A percentile compares a stretch with the other conserved stretches of the same genome.
Evolutionary conservation across 1,140 invertebrate species (phyloP).

Genomic region (Brachionus calyciflorus): DNA sequence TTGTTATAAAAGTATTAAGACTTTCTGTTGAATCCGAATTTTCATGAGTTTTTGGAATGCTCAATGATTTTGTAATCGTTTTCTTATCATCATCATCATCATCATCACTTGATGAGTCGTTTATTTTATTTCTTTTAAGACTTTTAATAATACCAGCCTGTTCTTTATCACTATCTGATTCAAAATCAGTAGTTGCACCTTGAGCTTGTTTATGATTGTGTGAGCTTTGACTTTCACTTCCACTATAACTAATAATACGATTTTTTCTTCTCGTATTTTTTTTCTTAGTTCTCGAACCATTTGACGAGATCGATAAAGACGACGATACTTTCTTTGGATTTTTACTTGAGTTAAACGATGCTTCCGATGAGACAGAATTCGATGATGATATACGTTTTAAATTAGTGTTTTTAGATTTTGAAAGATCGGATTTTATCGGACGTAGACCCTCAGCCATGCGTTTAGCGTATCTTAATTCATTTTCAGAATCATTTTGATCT

Average conservation of each 20-base stretch:
- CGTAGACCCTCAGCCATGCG: conserved; percentile 22
- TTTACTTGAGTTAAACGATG: not conserved
- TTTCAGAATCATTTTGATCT: not conserved
- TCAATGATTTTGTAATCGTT: not conserved
- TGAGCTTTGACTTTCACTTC: conserved; percentile 12
- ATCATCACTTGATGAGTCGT: not conserved
- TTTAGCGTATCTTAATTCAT: not conserved
- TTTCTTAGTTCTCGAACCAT: not conserved
- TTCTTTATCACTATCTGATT: not conserved
- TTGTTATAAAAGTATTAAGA: conserved; percentile 10
- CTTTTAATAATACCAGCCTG: conserved; percentile 1
- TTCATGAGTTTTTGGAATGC: not conserved
- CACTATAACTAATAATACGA: not conserved
- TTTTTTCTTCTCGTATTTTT: not conserved
- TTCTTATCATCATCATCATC: not conserved
- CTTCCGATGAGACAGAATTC: conserved; percentile 2
- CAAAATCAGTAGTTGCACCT: not conserved
- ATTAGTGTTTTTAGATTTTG: not conserved
- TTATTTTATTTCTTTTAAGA: conserved; percentile 13
- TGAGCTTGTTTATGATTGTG: not conserved
- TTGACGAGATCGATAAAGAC: not conserved
- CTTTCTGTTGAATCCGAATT: conserved; percentile 28
- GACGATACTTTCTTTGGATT: not conserved
- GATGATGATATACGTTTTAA: conserved; percentile 7
- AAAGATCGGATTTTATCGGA: conserved; percentile 27